Base-by-base conservation (phyloP, 2,113 vertebrate genomes). In the Symphodus melops region DNA sequence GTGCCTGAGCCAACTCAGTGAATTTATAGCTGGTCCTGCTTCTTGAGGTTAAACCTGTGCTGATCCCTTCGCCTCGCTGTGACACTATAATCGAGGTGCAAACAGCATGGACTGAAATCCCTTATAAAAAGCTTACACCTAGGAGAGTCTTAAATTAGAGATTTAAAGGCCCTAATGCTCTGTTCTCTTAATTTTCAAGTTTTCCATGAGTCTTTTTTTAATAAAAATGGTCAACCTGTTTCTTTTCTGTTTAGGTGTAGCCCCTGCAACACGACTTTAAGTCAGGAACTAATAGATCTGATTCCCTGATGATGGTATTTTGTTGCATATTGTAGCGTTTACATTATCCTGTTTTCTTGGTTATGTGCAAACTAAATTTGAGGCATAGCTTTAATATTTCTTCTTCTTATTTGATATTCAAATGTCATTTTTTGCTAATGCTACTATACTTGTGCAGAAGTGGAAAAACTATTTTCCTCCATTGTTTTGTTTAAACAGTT, bases 101-200 rank as follows among this genome's bases (percentile, higher is more conserved):
- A 88, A 87, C 87, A 92, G 88, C 89, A 88, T 75, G 89, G 84
- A 88, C 93, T 95, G 93, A 92, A 96, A 96, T 95, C 94, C 93
- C 92, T 88, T 86, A 94, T 95, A 94, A 92, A 94, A 92, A 92
- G 95, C 94, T 97, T 96, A 96, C 87, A 93, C 91, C 84, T 52
- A 78, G 91, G 88, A 95, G 91, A 94, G 94, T 92, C 94, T 91
- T 94, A 94, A 93, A 88, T 93, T 90, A 92, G 91, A 36, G 85
- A 83, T 91, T 94, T 93, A 93, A 64, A 90, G 90, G 80, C 86
- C 79, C 76, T 91, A 90, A 92, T 84, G 58, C 90, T 83, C 74
- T 85, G 58, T 23, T 85, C 74, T 69, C 78, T 88, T 84, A 86
- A 89, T 75, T 85, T 81, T 74, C 88, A 88, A 91, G 48, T 82